Conservation (phyloP, 2,888 invertebrate species). For the Euzetes globulus region DNA sequence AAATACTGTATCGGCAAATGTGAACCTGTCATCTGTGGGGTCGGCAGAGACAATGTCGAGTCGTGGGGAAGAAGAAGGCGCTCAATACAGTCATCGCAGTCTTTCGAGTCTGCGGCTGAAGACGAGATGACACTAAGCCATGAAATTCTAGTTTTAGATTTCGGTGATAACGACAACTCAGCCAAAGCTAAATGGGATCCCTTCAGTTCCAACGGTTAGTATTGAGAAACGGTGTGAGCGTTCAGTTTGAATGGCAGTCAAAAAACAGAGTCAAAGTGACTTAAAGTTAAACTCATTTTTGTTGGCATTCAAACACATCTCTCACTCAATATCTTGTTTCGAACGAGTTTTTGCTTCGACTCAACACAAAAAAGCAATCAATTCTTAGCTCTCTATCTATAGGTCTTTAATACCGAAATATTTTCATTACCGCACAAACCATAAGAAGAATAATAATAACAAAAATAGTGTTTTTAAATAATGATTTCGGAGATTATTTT, state of each 20-base stretch:
- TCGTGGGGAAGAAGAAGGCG: conserved; percentile 85
- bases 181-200: conserved; percentile 32
- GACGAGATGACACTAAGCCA: conserved; percentile 89
- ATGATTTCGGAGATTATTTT: conserved; percentile 13
- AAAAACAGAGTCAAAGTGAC: background rate
- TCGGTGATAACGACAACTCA: conserved; percentile 64
- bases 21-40: conserved; percentile 58
- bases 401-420: conserved; percentile 11
- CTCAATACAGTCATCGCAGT: conserved; percentile 51
- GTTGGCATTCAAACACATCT: background rate
- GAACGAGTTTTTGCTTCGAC: background rate
- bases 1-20: conserved; percentile 91
- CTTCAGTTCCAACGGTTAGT: conserved; percentile 39
- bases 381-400: background rate
- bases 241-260: background rate
- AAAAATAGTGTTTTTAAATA: conserved; percentile 13
- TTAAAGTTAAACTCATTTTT: background rate
- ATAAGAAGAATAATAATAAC: background rate
- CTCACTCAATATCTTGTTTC: background rate
- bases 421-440: conserved; percentile 5
- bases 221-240: background rate
- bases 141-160: conserved; percentile 84
- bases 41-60: conserved; percentile 70
- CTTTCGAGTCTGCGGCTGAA: conserved; percentile 46
- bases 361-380: background rate